phyloP scores from a whole-genome alignment of 2,797 vertebrate species.

The Numenius phaeopus region DNA sequence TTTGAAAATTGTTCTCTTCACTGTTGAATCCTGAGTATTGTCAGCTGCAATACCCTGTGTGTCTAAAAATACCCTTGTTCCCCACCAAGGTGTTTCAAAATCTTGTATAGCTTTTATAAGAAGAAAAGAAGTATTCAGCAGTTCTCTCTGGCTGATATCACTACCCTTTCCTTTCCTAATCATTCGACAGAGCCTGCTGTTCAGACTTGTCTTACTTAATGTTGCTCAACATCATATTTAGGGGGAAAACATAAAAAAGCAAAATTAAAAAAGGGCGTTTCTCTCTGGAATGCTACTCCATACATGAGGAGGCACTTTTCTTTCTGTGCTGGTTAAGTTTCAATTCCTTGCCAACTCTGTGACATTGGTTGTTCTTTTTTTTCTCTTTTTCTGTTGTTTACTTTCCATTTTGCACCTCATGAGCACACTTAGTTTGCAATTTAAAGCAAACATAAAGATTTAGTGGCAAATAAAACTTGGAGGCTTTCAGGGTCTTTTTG shows the following conservation, averaged over 20 bases:
- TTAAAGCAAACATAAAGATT: not conserved
- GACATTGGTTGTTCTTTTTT: not conserved
- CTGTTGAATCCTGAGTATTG: not conserved
- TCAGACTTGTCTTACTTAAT: not conserved
- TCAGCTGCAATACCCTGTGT: not conserved
- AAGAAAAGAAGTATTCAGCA: not conserved
- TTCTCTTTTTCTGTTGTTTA: not conserved
- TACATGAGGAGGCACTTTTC: not conserved
- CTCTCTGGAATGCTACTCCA: not conserved
- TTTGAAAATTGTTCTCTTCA: not conserved
- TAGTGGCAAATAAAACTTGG: not conserved
- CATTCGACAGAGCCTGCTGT: not conserved
- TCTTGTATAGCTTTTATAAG: not conserved
- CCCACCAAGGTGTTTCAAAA: not conserved
- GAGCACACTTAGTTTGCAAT: constrained; percentile 18
- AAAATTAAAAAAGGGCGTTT: not conserved
- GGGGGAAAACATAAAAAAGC: not conserved
- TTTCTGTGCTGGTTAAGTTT: not conserved
- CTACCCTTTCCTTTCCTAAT: not conserved
- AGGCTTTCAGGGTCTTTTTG: not conserved
- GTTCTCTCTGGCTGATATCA: not conserved
- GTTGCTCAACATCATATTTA: not conserved
- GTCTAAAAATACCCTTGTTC: not conserved
- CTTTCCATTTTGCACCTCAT: constrained; percentile 10
- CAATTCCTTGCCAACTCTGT: not conserved